Evolutionary conservation across 2,888 invertebrate genomes (phyloP), one percentile per base, ranked within the genome.

Genomic region (Augiades crinisus): DNA sequence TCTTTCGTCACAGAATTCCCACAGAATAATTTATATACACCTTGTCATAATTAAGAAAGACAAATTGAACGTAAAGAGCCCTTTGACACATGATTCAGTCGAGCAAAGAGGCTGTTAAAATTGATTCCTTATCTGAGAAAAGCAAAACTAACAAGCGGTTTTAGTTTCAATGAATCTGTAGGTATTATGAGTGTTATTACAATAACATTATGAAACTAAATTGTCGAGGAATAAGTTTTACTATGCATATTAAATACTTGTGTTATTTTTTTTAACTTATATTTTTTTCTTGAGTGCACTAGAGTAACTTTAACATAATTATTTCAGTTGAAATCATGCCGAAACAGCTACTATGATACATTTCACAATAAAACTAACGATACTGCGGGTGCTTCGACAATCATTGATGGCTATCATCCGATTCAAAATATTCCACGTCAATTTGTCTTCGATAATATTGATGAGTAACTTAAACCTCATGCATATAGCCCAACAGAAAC

Each of bases 1-100:
- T 67, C 56, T 70, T 82, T 76, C 82, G 68, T 72, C 81, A 81
- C 67, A 60, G 54, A 54, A 66, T 81, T 82, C 83, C 76, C 81
- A 82, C 78, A 70, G 57, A 33, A 49, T 55, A 45, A 46, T 47
- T 41, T 34, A 47, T 31, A 47, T 16, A 22, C 40, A 22, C 40
- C 24, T 65, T 68, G 67, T 72, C 70, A 70, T 74, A 71, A 72
- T 70, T 69, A 68, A 65, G 62, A 60, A 45, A 45, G 68, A 75
- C 67, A 72, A 62, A 69, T 71, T 65, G 62, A 58, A 59, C 59
- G 59, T 58, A 58, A 57, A 59, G 56, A 46, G 43, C 47, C 43
- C 30, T 51, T 51, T 51, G 50, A 51, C 44, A 51, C 21, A 12
- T 37, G 50, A 44, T 5, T 22, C 36, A 36, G 30, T n/a, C 19